These are phyloP conservation scores for Bradynema listronoti DNA, from an alignment of 1,140 invertebrate genomes.

Conservation along the genomic window DNA sequence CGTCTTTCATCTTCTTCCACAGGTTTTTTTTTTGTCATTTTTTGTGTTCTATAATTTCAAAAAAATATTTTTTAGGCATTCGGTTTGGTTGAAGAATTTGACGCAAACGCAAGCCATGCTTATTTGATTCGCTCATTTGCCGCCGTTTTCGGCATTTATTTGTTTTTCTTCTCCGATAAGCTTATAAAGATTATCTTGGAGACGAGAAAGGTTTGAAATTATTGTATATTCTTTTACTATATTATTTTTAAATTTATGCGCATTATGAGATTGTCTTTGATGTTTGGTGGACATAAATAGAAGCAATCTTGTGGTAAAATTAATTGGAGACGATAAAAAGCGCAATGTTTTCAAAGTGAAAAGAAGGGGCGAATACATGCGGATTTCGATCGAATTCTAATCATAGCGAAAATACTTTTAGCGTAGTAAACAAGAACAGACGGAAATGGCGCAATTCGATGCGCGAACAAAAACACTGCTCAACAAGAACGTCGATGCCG, in stretches of 20 bases:
- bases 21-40: constrained; percentile 57
- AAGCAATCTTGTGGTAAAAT: too few relatives aligned
- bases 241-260: constrained; percentile 5
- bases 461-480: too few relatives aligned
- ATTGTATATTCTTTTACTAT: neutral
- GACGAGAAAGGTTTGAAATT: constrained; percentile 40
- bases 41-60: constrained; percentile 10
- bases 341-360: too few relatives aligned
- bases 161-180: constrained; percentile 56
- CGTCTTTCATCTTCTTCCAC: constrained; percentile 66
- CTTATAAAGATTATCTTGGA: constrained; percentile 55
- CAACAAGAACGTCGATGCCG: too few relatives aligned
- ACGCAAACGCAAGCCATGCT: constrained; percentile 27
- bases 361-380: constrained; percentile 5
- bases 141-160: constrained; percentile 52
- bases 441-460: constrained; percentile 9
- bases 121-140: constrained; percentile 52
- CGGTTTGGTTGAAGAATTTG: constrained; percentile 36
- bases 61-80: constrained; percentile 40
- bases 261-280: neutral
- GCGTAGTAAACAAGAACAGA: constrained; percentile 18
- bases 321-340: too few relatives aligned
- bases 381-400: neutral
- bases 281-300: neutral
- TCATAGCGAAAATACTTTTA: too few relatives aligned